Conservation (phyloP, 2,888 invertebrate genomes). For the Drosophila borealis region DNA sequence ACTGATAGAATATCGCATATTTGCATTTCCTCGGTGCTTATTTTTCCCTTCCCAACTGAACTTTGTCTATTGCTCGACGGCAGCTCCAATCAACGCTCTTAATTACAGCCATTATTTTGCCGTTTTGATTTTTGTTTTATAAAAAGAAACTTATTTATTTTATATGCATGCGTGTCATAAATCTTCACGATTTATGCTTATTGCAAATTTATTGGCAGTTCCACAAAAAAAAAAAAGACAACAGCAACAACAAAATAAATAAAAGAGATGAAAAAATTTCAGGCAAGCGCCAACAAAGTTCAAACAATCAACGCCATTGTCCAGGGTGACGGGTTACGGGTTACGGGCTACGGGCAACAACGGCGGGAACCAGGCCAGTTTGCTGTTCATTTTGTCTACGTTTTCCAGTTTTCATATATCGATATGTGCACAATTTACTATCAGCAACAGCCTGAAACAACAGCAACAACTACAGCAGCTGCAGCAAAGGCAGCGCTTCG, state of each 20-base stretch:
- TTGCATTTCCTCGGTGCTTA: conserved; percentile 10
- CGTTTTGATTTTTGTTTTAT: conserved; percentile 19
- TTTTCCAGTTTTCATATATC: conserved; percentile 59
- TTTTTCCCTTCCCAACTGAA: conserved; percentile 14
- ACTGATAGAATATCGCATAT: conserved; percentile 1
- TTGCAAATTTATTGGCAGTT: conserved; percentile 73
- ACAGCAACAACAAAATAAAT: conserved; percentile 1
- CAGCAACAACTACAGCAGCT: conserved; percentile 16
- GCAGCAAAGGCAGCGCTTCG: conserved; percentile 14
- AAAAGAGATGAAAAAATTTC: conserved; percentile 40
- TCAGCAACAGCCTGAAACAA: conserved; percentile 48
- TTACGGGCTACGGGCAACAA: not conserved
- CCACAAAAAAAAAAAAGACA: conserved; percentile 25
- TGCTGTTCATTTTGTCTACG: conserved; percentile 61
- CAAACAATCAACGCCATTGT: conserved; percentile 80
- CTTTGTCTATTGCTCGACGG: conserved; percentile 27
- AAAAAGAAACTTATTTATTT: conserved; percentile 62
- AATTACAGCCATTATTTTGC: conserved; percentile 59
- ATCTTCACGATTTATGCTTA: conserved; percentile 71
- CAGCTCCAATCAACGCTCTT: conserved; percentile 47
- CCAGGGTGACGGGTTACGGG: conserved; percentile 16
- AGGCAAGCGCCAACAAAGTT: conserved; percentile 66
- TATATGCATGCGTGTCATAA: conserved; percentile 60
- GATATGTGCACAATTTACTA: conserved; percentile 75
- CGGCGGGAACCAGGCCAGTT: conserved; percentile 12